Conservation (phyloP, 2,113 vertebrate genomes). For the Caracal caracal region DNA sequence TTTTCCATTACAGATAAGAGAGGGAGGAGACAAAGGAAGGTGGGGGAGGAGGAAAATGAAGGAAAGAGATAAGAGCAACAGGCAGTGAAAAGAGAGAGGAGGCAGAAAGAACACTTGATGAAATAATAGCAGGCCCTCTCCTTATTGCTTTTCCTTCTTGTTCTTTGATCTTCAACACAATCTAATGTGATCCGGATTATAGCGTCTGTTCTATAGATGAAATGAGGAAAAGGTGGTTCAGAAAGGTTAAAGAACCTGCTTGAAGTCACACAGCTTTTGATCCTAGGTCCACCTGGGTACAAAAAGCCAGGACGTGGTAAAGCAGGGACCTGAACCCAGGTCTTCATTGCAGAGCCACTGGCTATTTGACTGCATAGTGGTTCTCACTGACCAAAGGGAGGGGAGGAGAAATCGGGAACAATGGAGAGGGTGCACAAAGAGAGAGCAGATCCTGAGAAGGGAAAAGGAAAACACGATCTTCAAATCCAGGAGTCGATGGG, state of each 20-base stretch:
- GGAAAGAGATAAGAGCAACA: background rate
- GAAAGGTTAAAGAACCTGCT: background rate
- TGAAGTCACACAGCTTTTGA: background rate
- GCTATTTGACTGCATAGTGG: background rate
- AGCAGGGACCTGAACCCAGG: background rate
- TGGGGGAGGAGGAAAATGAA: too few species aligned
- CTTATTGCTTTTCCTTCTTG: background rate
- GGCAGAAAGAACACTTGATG: too few species aligned
- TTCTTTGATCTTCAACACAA: background rate
- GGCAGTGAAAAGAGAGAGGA: background rate
- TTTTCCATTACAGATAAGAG: background rate
- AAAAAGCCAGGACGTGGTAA: background rate
- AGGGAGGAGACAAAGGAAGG: background rate
- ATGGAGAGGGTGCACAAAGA: background rate
- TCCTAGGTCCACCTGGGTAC: background rate
- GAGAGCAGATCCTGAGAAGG: rapidly evolving
- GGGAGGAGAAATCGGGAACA: too few species aligned
- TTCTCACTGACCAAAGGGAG: background rate
- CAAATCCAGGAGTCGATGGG: background rate
- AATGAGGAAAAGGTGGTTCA: background rate
- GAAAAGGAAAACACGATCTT: background rate
- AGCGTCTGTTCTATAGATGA: background rate
- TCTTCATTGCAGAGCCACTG: background rate
- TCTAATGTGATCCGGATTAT: background rate
- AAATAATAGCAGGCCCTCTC: background rate